A percentile compares a stretch with the other conserved stretches of the same genome.
Evolutionary conservation across 2,797 vertebrate genomes (phyloP).

Genomic region (Hyperoplus lanceolatus): DNA sequence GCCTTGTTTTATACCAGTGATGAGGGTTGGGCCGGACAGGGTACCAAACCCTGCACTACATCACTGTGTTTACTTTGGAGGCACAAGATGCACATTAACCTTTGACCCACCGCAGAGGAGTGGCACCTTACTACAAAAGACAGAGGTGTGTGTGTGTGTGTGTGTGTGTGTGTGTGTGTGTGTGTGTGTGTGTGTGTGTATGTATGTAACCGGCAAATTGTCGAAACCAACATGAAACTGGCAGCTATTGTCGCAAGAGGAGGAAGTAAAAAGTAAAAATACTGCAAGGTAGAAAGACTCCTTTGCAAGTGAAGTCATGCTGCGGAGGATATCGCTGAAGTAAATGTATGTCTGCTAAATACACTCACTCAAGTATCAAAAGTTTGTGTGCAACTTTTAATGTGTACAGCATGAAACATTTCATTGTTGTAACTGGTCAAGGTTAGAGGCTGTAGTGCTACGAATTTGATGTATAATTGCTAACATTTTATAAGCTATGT

Average conservation of each 20-base stretch:
- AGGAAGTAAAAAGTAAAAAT: background rate
- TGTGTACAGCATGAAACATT: no score
- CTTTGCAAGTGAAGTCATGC: background rate
- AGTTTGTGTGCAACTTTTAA: no score
- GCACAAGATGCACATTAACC: constrained; percentile 42
- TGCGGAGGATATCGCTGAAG: no score
- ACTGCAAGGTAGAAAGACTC: background rate
- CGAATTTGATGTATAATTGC: background rate
- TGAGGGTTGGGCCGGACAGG: constrained; percentile 33
- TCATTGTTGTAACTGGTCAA: no score
- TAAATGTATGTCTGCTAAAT: no score
- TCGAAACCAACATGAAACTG: constrained; percentile 1
- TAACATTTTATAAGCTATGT: background rate
- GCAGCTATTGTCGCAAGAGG: no score
- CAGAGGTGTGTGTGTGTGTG: background rate
- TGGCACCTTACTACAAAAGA: constrained; percentile 33
- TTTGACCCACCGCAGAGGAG: constrained; percentile 47
- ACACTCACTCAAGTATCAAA: no score
- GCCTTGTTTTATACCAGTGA: constrained; percentile 64
- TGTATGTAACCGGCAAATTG: no score
- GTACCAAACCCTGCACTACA: constrained; percentile 23
- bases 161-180: background rate
- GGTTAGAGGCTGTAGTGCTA: background rate
- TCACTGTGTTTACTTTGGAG: constrained; percentile 54
- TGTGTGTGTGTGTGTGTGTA: background rate